phyloP scores from a whole-genome alignment of 1,140 invertebrate genomes.

The Bemisia tabaci region DNA sequence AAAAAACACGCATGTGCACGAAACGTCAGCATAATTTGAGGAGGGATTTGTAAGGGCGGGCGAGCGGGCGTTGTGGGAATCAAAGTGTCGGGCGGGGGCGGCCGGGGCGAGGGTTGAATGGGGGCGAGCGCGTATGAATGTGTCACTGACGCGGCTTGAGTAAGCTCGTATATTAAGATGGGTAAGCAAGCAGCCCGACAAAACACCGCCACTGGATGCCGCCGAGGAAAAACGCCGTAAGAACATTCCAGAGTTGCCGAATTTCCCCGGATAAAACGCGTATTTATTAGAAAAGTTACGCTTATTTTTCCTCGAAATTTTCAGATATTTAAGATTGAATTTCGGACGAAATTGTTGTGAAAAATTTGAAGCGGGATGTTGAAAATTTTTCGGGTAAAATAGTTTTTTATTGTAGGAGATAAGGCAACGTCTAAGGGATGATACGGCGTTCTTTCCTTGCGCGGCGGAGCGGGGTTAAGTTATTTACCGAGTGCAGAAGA shows the following conservation, averaged over 20 bases:
- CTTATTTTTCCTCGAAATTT: no score
- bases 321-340: no score
- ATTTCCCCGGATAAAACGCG: no score
- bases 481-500: neutral
- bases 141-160: neutral
- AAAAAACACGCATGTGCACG: neutral
- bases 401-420: neutral
- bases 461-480: neutral
- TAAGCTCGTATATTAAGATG: neutral
- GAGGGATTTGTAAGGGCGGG: neutral
- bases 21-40: neutral
- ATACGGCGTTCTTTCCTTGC: no score
- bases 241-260: no score
- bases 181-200: neutral
- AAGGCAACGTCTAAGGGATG: no score
- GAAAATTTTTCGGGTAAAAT: neutral
- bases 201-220: neutral
- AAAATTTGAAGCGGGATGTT: neutral
- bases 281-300: no score
- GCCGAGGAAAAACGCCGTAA: neutral
- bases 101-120: neutral
- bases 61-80: neutral
- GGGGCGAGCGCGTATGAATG: neutral
- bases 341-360: no score
- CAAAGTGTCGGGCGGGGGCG: neutral